phyloP scores from a whole-genome alignment of 2,797 vertebrate genomes.

The Pseudomugil gertrudae region DNA sequence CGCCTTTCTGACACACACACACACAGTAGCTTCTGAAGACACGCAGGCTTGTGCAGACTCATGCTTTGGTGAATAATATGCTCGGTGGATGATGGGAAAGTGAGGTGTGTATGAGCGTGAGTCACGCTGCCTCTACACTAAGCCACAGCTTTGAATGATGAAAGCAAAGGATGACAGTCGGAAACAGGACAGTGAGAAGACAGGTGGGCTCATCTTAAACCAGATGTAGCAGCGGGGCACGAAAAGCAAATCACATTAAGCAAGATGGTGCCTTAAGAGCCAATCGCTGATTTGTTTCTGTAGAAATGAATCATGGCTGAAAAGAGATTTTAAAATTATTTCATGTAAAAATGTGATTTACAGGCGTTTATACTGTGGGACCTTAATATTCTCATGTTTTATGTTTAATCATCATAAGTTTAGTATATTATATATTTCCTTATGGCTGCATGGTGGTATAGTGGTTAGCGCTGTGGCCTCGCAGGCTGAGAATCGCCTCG shows the following conservation, averaged over 20 bases:
- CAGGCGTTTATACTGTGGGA: too few species aligned
- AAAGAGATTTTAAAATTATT: too few species aligned
- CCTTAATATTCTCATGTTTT: too few species aligned
- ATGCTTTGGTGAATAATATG: conserved; percentile 36
- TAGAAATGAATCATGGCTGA: not conserved
- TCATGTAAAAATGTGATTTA: too few species aligned
- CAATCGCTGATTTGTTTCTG: not conserved
- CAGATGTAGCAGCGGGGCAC: not conserved
- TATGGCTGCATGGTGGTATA: too few species aligned
- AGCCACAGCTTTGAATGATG: not conserved
- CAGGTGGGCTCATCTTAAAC: conserved; percentile 5
- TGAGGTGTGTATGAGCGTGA: conserved; percentile 25
- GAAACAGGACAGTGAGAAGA: conserved; percentile 25
- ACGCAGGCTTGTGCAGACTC: conserved; percentile 34
- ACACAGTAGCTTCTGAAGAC: conserved; percentile 21
- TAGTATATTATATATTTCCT: too few species aligned
- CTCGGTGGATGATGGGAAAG: conserved; percentile 43
- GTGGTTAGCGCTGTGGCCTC: too few species aligned
- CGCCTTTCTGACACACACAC: conserved; percentile 18
- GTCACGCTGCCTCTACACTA: conserved; percentile 26
- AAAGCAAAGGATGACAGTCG: conserved; percentile 37
- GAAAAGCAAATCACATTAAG: not conserved
- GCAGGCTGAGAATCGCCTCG: too few species aligned
- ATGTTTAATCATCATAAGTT: not conserved
- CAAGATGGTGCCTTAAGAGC: not conserved